Evolutionary conservation across 2,797 vertebrate genomes (phyloP).

Genomic region (Hippoglossus hippoglossus): DNA sequence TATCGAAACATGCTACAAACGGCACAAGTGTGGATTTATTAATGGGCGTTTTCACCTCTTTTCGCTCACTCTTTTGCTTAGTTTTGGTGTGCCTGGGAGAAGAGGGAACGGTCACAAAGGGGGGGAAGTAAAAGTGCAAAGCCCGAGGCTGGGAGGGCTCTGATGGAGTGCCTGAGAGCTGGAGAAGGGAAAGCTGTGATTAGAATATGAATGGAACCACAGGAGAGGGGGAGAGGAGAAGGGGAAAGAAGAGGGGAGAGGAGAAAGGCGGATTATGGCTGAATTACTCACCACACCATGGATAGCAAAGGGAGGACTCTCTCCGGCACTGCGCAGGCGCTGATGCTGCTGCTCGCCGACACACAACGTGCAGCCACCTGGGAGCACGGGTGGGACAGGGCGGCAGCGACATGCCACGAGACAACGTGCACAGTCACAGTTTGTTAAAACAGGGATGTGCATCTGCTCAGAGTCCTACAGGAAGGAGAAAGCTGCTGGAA

Average conservation of each 20-base stretch:
- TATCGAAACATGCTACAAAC: slow-evolving; percentile 38
- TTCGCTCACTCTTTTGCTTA: slow-evolving; percentile 70
- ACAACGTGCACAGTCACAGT: slow-evolving; percentile 14
- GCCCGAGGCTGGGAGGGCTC: slow-evolving; percentile 89
- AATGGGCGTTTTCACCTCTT: slow-evolving; percentile 52
- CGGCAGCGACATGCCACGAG: slow-evolving; percentile 19
- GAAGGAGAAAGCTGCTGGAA: slow-evolving; percentile 1
- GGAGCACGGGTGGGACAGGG: slow-evolving; percentile 34
- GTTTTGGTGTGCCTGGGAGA: slow-evolving; percentile 85
- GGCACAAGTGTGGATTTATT: slow-evolving; percentile 49
- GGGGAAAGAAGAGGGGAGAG: slow-evolving; percentile 77
- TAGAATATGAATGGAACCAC: slow-evolving; percentile 99
- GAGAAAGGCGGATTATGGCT: slow-evolving; percentile 94
- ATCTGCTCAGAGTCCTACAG: not conserved
- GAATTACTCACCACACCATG: slow-evolving; percentile 94
- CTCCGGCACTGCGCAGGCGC: slow-evolving; percentile 69
- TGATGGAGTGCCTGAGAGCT: slow-evolving; percentile 96
- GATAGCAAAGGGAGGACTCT: slow-evolving; percentile 89
- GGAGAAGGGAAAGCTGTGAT: slow-evolving; percentile 99
- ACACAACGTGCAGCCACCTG: slow-evolving; percentile 50
- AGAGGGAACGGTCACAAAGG: slow-evolving; percentile 87
- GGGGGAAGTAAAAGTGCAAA: slow-evolving; percentile 93
- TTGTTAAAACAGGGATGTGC: slow-evolving; percentile 19
- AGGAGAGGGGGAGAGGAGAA: slow-evolving; percentile 91
- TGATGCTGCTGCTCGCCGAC: slow-evolving; percentile 42